A percentile compares a stretch with the other conserved stretches of the same genome.
Conservation (phyloP, 2,888 invertebrate species). For the Gryllus longicercus region DNA sequence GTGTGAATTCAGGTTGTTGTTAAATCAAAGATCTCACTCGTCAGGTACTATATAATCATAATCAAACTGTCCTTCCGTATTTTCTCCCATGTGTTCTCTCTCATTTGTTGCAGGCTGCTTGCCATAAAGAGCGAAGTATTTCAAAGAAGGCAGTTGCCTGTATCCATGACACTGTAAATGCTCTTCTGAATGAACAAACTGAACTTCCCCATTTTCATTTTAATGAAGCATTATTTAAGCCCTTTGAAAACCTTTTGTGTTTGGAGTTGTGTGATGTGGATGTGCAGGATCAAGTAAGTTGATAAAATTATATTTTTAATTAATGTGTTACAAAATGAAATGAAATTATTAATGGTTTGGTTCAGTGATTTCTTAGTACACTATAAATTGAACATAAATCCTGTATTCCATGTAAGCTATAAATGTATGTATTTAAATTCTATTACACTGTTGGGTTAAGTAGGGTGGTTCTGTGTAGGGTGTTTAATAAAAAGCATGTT, state of each 20-base stretch:
- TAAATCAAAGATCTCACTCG: neutral
- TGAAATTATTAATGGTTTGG: too few species aligned
- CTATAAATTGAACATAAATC: too few species aligned
- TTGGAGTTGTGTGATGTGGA: conserved; percentile 90
- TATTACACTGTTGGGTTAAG: too few species aligned
- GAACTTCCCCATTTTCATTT: conserved; percentile 93
- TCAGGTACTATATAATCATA: too few species aligned
- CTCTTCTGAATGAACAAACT: conserved; percentile 78
- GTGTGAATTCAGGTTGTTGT: neutral
- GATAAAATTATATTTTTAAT: too few species aligned
- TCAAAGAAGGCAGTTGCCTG: conserved; percentile 85
- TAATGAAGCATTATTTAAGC: conserved; percentile 90
- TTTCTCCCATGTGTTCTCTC: neutral
- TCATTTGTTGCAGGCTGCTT: conserved; percentile 66
- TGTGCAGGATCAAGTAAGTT: conserved; percentile 69
- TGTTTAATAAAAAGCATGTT: too few species aligned
- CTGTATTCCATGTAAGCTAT: too few species aligned
- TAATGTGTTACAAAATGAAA: too few species aligned
- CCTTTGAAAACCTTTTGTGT: conserved; percentile 90
- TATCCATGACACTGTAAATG: conserved; percentile 87
- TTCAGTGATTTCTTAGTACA: too few species aligned
- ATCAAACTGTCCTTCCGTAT: too few species aligned
- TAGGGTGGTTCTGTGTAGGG: too few species aligned
- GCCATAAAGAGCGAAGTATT: conserved; percentile 82
- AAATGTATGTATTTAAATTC: too few species aligned